Conservation (phyloP, 2,888 invertebrate species). For the Aricia artaxerxes region DNA sequence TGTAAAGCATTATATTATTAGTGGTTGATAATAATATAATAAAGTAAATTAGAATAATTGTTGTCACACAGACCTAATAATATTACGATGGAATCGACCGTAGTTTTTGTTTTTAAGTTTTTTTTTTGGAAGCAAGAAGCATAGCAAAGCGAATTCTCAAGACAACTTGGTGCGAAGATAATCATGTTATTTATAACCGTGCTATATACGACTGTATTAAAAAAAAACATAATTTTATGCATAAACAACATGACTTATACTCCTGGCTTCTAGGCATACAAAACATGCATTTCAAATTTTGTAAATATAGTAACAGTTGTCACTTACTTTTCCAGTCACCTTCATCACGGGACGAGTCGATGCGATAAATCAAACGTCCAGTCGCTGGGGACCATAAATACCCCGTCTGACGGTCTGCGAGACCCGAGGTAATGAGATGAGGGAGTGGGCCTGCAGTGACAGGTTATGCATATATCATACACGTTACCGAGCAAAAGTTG, state of each 20-base stretch:
- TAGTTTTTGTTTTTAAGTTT: background rate
- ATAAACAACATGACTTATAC: too few relatives aligned
- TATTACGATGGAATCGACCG: background rate
- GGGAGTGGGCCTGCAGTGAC: conserved; percentile 23
- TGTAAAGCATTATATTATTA: background rate
- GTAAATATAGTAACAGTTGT: background rate
- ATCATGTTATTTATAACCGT: too few relatives aligned
- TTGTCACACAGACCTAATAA: background rate
- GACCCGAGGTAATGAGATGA: conserved; percentile 23
- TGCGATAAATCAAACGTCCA: conserved; percentile 16
- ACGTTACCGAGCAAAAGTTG: background rate
- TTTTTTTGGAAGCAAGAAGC: background rate
- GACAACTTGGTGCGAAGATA: too few relatives aligned
- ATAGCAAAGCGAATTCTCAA: too few relatives aligned
- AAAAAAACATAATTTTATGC: too few relatives aligned
- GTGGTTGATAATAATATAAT: background rate
- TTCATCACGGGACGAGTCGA: background rate
- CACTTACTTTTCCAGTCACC: conserved; percentile 19
- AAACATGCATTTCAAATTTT: background rate
- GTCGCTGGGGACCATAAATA: conserved; percentile 20
- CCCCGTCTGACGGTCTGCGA: conserved; percentile 4
- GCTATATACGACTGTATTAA: too few relatives aligned
- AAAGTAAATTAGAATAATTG: background rate
- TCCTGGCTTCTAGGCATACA: background rate
- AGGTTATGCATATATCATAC: conserved; percentile 17